These are phyloP conservation scores for Alethe diademata DNA, from an alignment of 2,113 vertebrate species.

Conservation along the genomic window DNA sequence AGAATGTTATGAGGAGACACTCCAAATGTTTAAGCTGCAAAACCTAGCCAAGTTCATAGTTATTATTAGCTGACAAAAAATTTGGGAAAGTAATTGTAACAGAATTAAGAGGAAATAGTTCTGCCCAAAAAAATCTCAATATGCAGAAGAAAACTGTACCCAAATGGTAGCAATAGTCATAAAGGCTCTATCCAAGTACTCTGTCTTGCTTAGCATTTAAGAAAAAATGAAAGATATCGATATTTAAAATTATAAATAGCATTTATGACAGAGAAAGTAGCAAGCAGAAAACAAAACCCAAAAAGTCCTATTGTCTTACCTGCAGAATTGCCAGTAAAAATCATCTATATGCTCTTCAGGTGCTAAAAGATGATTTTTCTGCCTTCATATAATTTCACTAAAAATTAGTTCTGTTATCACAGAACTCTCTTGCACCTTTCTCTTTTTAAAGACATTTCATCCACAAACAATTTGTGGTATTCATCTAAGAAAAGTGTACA, in stretches of 20 bases:
- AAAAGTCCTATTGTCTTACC: not conserved
- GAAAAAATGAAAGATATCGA: not conserved
- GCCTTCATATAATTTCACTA: not conserved
- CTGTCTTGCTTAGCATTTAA: not conserved
- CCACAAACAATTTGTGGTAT: not conserved
- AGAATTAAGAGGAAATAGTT: not conserved
- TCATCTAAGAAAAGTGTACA: not conserved
- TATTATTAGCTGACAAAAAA: not conserved
- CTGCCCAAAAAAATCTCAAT: not conserved
- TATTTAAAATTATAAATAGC: not conserved
- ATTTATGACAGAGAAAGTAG: not conserved
- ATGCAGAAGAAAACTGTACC: not conserved
- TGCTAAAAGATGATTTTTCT: not conserved
- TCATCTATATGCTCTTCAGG: not conserved
- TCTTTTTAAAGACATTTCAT: not conserved
- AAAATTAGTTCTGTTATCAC: not conserved
- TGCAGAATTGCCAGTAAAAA: not conserved
- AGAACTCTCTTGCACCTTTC: not conserved
- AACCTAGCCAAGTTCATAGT: not conserved
- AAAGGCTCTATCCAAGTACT: not conserved
- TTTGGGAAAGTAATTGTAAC: not conserved
- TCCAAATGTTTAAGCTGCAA: not conserved
- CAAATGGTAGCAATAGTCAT: not conserved
- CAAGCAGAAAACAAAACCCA: not conserved
- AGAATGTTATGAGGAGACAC: not conserved